Percentiles rank a stretch among this genome's conserved stretches.
Evolutionary conservation across 2,113 vertebrate genomes (phyloP).

Genomic region (Urocitellus parryii): DNA sequence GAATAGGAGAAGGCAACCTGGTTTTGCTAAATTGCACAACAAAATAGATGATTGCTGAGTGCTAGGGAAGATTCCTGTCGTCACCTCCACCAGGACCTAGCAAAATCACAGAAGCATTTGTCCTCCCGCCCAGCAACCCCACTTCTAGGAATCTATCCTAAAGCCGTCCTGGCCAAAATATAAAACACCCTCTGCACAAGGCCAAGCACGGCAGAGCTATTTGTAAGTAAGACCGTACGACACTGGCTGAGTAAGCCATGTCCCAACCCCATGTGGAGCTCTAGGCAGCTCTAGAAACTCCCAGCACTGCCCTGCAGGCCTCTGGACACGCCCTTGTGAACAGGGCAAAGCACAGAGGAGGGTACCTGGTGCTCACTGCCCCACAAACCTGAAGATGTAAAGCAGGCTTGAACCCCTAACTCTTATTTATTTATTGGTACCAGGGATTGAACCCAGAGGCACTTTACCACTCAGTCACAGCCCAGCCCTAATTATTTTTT

Average conservation of each 20-base stretch:
- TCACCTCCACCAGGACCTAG: neutral
- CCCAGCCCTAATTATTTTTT: too few relatives aligned
- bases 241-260: too few relatives aligned
- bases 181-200: accelerated
- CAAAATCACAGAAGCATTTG: neutral
- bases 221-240: neutral
- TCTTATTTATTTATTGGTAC: neutral
- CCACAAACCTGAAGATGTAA: conserved; percentile 35
- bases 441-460: too few relatives aligned
- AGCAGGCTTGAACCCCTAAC: conserved; percentile 53
- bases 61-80: neutral
- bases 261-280: accelerated
- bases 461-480: too few relatives aligned
- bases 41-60: neutral
- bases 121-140: neutral
- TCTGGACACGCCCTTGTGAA: neutral
- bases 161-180: neutral
- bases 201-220: too few relatives aligned
- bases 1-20: neutral
- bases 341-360: accelerated
- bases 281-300: too few relatives aligned
- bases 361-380: neutral
- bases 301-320: accelerated
- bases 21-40: neutral
- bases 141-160: neutral